Conservation (phyloP, 2,888 invertebrate species). For the Camponotus fellah region DNA sequence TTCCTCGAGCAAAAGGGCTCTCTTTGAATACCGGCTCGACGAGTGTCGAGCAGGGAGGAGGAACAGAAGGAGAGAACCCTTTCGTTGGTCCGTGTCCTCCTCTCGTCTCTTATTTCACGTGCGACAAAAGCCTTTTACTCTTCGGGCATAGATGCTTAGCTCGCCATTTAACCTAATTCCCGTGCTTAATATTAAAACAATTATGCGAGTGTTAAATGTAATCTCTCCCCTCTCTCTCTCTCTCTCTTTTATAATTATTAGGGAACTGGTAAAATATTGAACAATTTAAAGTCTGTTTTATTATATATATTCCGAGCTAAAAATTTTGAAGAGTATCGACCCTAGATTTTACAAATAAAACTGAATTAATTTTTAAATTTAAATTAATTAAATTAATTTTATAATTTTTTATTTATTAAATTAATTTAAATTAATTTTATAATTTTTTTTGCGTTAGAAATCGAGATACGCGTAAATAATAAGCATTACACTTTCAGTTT, state of each 20-base stretch:
- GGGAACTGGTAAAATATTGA: not conserved
- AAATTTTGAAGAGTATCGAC: not conserved
- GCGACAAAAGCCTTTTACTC: constrained; percentile 66
- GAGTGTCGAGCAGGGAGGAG: constrained; percentile 50
- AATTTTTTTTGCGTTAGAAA: not conserved
- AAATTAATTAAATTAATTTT: no score
- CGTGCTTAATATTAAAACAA: constrained; percentile 30
- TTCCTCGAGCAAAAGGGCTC: constrained; percentile 64
- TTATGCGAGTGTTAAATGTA: constrained; percentile 17
- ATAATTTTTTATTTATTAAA: no score
- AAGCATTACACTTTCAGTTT: not conserved
- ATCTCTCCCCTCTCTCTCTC: not conserved
- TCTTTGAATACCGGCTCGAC: constrained; percentile 65
- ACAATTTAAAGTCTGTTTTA: not conserved
- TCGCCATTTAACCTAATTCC: constrained; percentile 63
- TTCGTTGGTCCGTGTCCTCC: constrained; percentile 50
- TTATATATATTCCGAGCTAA: no score
- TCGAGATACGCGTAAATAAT: not conserved
- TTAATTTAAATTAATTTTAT: no score
- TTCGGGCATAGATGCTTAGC: constrained; percentile 60
- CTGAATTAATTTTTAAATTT: constrained; percentile 7
- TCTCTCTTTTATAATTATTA: not conserved
- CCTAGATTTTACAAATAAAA: not conserved
- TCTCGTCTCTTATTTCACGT: constrained; percentile 57
- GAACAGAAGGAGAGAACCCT: not conserved